These are phyloP conservation scores for Drosophila kanapiae DNA, from an alignment of 1,140 invertebrate genomes.

Conservation along the genomic window DNA sequence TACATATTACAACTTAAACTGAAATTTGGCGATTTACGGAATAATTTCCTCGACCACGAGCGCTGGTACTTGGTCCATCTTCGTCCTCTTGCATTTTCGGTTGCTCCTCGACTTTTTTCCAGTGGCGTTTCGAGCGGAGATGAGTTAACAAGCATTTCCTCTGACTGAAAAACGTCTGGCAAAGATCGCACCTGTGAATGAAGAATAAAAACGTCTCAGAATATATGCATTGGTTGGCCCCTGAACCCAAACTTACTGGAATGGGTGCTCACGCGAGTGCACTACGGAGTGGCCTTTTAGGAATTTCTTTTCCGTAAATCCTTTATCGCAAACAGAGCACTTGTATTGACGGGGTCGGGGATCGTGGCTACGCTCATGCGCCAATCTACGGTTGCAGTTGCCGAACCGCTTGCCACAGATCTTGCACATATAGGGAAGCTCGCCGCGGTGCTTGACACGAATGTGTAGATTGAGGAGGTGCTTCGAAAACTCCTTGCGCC, in stretches of 20 bases:
- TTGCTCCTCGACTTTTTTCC: constrained; percentile 12
- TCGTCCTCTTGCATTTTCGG: not conserved
- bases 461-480: constrained; percentile 54
- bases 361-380: constrained; percentile 43
- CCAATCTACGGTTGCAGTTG: constrained; percentile 38
- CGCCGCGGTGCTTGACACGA: constrained; percentile 46
- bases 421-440: constrained; percentile 57
- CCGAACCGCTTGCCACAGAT: constrained; percentile 48
- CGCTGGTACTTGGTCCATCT: too few species aligned
- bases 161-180: constrained; percentile 38
- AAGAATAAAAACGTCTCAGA: not conserved
- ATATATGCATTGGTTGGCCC: not conserved
- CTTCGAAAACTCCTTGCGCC: constrained; percentile 40
- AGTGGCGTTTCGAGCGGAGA: constrained; percentile 40
- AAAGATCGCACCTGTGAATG: constrained; percentile 41
- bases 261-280: constrained; percentile 58
- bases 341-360: not conserved
- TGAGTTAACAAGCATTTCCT: constrained; percentile 44
- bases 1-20: not conserved
- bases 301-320: constrained; percentile 20
- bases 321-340: constrained; percentile 43
- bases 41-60: not conserved
- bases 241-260: constrained; percentile 25
- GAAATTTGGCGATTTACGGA: not conserved
- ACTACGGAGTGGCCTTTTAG: constrained; percentile 39